Percentiles rank a stretch among this genome's conserved stretches.
phyloP scores from a whole-genome alignment of 2,888 invertebrate species.

The Brachynemurus nebulosus region DNA sequence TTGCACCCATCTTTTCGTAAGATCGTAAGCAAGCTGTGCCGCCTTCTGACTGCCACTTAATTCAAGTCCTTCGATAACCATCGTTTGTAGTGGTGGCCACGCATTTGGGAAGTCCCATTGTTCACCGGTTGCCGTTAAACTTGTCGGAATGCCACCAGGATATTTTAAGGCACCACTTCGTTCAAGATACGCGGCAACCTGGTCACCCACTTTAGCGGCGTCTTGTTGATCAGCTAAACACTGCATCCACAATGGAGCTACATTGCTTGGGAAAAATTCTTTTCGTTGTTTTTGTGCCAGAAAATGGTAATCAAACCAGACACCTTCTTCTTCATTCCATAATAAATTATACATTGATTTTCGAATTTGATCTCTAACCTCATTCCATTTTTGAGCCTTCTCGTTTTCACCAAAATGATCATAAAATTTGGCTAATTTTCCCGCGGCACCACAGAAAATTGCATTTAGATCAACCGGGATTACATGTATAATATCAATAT shows the following conservation, averaged over 20 bases:
- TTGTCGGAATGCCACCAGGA: conserved; percentile 56
- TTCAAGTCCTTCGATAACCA: conserved; percentile 53
- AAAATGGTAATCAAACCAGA: conserved; percentile 70
- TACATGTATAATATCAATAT: conserved; percentile 47
- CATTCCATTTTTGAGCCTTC: conserved; percentile 37
- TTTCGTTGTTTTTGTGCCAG: conserved; percentile 38
- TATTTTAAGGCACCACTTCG: conserved; percentile 34
- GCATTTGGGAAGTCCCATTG: conserved; percentile 78
- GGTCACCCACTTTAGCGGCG: conserved; percentile 32
- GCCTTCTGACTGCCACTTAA: conserved; percentile 30
- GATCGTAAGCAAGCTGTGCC: background rate
- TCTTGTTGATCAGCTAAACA: conserved; percentile 33
- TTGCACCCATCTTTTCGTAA: background rate
- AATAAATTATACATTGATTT: conserved; percentile 50
- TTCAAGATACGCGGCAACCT: conserved; percentile 39
- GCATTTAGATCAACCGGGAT: conserved; percentile 75
- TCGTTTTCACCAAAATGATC: conserved; percentile 36
- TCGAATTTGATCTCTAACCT: conserved; percentile 40
- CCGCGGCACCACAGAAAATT: conserved; percentile 55
- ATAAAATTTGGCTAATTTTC: conserved; percentile 46
- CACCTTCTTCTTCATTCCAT: conserved; percentile 60
- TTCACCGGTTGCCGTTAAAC: conserved; percentile 48
- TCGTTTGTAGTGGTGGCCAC: conserved; percentile 71
- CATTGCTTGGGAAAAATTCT: conserved; percentile 57
- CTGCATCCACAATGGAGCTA: conserved; percentile 59